Percentiles rank a stretch among this genome's conserved stretches.
Conservation (phyloP, 2,797 vertebrate species). For the Nothura maculosa region DNA sequence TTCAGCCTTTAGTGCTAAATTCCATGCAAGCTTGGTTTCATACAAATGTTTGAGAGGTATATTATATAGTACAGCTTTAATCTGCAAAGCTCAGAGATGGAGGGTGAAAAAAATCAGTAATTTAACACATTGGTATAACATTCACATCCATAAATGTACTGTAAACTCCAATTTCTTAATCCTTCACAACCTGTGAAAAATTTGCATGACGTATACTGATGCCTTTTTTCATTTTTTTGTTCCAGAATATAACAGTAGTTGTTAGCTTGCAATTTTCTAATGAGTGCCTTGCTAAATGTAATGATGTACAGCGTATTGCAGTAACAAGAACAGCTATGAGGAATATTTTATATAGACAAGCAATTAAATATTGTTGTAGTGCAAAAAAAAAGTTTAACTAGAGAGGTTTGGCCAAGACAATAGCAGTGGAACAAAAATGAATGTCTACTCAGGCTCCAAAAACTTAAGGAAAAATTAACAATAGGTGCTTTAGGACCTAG, state of each 20-base stretch:
- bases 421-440: background rate
- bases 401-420: background rate
- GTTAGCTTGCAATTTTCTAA: background rate
- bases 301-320: background rate
- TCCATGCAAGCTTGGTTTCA: conserved; percentile 44
- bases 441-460: background rate
- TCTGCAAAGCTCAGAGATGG: conserved; percentile 32
- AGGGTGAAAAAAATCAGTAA: background rate
- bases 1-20: conserved; percentile 53
- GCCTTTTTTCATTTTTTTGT: background rate
- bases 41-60: conserved; percentile 33
- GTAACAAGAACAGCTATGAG: background rate
- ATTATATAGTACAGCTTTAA: conserved; percentile 30
- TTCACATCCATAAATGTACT: background rate
- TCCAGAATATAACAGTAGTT: background rate
- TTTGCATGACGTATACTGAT: background rate
- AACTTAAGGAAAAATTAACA: background rate
- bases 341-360: background rate
- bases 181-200: background rate
- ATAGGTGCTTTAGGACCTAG: background rate
- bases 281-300: background rate
- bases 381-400: background rate
- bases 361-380: background rate
- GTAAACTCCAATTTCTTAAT: conserved; percentile 10
- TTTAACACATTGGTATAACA: background rate